Evolutionary conservation across 2,797 vertebrate species (phyloP).

Genomic region (Enteromius thamalakanensis): DNA sequence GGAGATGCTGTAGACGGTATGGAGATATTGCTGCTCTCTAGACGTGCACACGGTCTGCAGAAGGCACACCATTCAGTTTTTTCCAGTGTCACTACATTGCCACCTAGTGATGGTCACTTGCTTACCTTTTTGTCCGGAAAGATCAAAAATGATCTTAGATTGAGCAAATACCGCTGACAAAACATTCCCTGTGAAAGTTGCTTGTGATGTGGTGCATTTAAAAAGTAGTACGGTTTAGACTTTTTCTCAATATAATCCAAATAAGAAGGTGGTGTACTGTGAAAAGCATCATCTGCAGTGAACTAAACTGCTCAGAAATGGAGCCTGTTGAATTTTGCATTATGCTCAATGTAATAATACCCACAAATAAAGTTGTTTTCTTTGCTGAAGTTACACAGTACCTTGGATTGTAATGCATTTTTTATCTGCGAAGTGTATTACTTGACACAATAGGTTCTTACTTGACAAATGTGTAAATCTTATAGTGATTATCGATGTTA

Average conservation of each 20-base stretch:
- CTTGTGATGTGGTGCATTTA: conserved; percentile 13
- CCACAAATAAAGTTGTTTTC: conserved; percentile 49
- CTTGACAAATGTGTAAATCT: conserved; percentile 59
- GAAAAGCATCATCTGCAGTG: conserved; percentile 32
- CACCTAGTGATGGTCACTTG: conserved; percentile 77
- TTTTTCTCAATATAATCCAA: conserved; percentile 30
- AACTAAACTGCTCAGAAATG: conserved; percentile 46
- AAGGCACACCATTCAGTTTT: conserved; percentile 50
- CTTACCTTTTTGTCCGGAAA: conserved; percentile 40
- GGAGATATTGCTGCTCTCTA: conserved; percentile 21
- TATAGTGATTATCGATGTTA: conserved; percentile 59
- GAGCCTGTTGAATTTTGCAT: conserved; percentile 57
- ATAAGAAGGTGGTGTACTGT: conserved; percentile 8
- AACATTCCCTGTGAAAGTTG: conserved; percentile 58
- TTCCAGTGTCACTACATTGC: conserved; percentile 78
- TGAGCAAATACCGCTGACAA: conserved; percentile 61
- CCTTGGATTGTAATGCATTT: conserved; percentile 55
- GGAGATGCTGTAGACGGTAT: conserved; percentile 39
- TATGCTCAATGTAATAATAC: conserved; percentile 54
- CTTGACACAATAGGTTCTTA: conserved; percentile 54
- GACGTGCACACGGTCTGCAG: conserved; percentile 22
- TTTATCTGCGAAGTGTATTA: conserved; percentile 57
- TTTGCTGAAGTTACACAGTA: conserved; percentile 35
- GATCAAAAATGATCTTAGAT: conserved; percentile 49
- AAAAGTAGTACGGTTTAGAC: conserved; percentile 33